phyloP scores from a whole-genome alignment of 2,888 invertebrate species.

The Spodoptera littoralis region DNA sequence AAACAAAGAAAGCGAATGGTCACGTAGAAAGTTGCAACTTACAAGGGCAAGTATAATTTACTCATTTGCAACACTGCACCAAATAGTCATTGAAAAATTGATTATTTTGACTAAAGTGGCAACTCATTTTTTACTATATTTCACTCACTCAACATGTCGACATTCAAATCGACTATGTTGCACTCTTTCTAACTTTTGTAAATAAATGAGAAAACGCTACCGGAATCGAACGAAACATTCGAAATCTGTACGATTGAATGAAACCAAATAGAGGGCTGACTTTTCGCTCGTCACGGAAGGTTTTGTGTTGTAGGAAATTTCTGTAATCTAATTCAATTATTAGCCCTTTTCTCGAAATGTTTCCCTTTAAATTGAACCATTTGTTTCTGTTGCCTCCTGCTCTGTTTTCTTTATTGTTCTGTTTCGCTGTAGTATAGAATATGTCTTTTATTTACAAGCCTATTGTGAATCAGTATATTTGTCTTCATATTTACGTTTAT shows the following conservation, averaged over 20 bases:
- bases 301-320: constrained; percentile 84
- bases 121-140: constrained; percentile 23
- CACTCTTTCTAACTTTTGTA: constrained; percentile 9
- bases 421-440: constrained; percentile 68
- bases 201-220: constrained; percentile 20
- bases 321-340: constrained; percentile 84
- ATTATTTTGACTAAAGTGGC: constrained; percentile 25
- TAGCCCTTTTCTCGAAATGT: constrained; percentile 76
- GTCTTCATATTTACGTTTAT: constrained; percentile 73
- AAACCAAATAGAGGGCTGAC: constrained; percentile 66
- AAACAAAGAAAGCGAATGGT: no score
- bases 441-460: constrained; percentile 78
- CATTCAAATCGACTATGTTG: constrained; percentile 24
- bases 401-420: constrained; percentile 58
- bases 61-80: constrained; percentile 9
- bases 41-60: background rate
- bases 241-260: constrained; percentile 27
- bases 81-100: constrained; percentile 28
- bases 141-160: constrained; percentile 34
- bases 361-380: constrained; percentile 63
- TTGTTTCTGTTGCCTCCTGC: constrained; percentile 57
- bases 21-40: no score
- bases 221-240: constrained; percentile 34
- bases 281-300: constrained; percentile 87
- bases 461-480: constrained; percentile 71